A percentile compares a stretch with the other conserved stretches of the same genome.
Evolutionary conservation across 2,888 invertebrate species (phyloP).

Genomic region (Drosophila yooni): DNA sequence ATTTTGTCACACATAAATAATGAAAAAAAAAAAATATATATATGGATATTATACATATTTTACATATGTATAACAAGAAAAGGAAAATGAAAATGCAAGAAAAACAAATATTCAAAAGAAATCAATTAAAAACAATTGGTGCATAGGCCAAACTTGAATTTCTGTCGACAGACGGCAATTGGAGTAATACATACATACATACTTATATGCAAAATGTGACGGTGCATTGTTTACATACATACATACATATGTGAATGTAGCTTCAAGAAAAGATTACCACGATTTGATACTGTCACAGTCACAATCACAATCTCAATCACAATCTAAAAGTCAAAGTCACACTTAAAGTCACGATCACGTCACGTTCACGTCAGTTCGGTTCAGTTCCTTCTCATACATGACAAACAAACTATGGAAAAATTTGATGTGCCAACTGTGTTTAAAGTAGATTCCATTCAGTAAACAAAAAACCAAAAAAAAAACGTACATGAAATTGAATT

Average conservation of each 20-base stretch:
- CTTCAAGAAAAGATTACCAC: slow-evolving; percentile 35
- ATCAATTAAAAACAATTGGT: slow-evolving; percentile 28
- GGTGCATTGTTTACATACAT: slow-evolving; percentile 7
- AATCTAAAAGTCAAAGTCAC: slow-evolving; percentile 3
- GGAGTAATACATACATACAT: slow-evolving; percentile 4
- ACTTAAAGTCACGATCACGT: slow-evolving; percentile 14
- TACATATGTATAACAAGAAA: slow-evolving; percentile 3
- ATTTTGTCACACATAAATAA: slow-evolving; percentile 49
- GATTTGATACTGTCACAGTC: slow-evolving; percentile 16
- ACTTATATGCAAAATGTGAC: slow-evolving; percentile 24
- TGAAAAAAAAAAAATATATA: slow-evolving; percentile 18
- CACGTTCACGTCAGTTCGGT: slow-evolving; percentile 55
- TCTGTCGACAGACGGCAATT: slow-evolving; percentile 3
- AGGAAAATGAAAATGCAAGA: slow-evolving; percentile 3
- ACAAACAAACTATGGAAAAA: slow-evolving; percentile 48
- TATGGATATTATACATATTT: slow-evolving; percentile 24
- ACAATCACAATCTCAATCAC: slow-evolving; percentile 9
- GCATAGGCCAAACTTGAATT: slow-evolving; percentile 36
- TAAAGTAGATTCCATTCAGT: slow-evolving; percentile 52
- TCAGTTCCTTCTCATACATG: slow-evolving; percentile 63
- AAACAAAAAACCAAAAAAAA: slow-evolving; percentile 37
- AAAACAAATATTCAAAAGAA: slow-evolving; percentile 3
- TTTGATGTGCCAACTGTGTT: slow-evolving; percentile 78
- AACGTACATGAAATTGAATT: slow-evolving; percentile 61
- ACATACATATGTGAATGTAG: slow-evolving; percentile 33